Evolutionary conservation across 2,113 vertebrate species (phyloP), one percentile per base, ranked within the genome.

Genomic region (Zootoca vivipara): DNA sequence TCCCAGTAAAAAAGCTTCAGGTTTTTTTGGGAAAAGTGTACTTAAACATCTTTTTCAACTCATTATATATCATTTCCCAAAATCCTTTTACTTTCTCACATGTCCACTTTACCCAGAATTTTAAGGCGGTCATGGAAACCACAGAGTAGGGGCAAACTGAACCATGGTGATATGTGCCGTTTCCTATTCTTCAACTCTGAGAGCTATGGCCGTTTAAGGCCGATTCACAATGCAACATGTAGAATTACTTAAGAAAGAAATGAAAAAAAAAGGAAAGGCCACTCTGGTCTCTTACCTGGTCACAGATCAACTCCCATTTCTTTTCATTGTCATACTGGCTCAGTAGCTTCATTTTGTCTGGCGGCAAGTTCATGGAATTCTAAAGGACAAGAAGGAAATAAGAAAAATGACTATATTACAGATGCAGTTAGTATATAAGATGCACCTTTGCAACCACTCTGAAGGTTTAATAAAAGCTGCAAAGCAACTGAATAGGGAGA

Each of bases 281-380:
- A 65, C 52, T 42, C 16, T 18, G 18, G 33, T 12, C 78, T 8
- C 95, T 93, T 93, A 99, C 98, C 98, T 99, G 98, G 95, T 99
- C 98, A 79, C 99, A 99, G 92, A 99, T 96, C 89, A 99, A 96
- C 92, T 99, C 99, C 99, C 99, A 99, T 90, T 99, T 99, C 97
- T 99, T 99, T 75, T 99, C 99, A 0, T 97, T 98, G 95, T 99
- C 98, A 0, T 99, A 99, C 89, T 98, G 98, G 93, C 96, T 98
- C 77, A 99, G 94, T 67, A 99, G 96, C 93, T 98, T 96, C 93
- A 98, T 97, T 96, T 99, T 99, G 86, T 99, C 99, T 0, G 98
- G 98, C 9, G 99, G 99, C 92, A 99, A 94, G 96, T 99, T 99
- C 98, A 99, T 99, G 90, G 97, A 95, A 94, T 98, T 98, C 99